These are phyloP conservation scores for Trachurus trachurus DNA, from an alignment of 2,797 vertebrate species.

Conservation along the genomic window DNA sequence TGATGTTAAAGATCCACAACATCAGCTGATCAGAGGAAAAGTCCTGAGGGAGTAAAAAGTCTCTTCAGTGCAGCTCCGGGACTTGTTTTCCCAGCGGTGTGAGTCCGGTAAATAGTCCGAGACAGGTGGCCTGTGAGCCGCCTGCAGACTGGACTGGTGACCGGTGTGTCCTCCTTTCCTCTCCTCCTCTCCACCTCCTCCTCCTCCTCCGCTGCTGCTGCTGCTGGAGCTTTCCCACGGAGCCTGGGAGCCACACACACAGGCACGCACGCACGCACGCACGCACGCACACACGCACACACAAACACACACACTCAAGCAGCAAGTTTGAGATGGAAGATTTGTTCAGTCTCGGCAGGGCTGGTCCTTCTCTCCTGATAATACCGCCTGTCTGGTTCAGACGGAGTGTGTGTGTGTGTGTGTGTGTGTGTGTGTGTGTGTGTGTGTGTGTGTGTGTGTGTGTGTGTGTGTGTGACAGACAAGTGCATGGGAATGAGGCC, in stretches of 20 bases:
- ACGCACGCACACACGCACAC: constrained; percentile 19
- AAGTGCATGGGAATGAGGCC: constrained; percentile 48
- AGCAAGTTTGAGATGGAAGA: constrained; percentile 18
- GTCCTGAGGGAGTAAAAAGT: not conserved
- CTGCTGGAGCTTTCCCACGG: constrained; percentile 90
- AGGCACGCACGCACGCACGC: constrained; percentile 72
- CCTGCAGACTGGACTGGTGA: constrained; percentile 41
- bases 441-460: constrained; percentile 9
- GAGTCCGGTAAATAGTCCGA: constrained; percentile 12
- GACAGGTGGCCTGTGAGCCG: constrained; percentile 40
- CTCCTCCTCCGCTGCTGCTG: constrained; percentile 52
- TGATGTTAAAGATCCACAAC: not conserved
- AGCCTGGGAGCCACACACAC: constrained; percentile 80
- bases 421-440: constrained; percentile 24
- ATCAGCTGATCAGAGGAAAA: not conserved
- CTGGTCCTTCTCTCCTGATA: constrained; percentile 38
- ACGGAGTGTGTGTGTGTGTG: not conserved
- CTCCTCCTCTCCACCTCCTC: constrained; percentile 27
- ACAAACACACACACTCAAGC: constrained; percentile 7
- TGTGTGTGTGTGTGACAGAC: not conserved
- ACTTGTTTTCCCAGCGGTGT: constrained; percentile 12
- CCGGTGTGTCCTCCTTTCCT: constrained; percentile 41
- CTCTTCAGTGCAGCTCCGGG: not conserved
- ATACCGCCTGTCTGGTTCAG: constrained; percentile 32
- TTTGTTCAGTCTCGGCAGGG: constrained; percentile 25